phyloP scores from a whole-genome alignment of 2,888 invertebrate species.

The Geophilus truncorum region DNA sequence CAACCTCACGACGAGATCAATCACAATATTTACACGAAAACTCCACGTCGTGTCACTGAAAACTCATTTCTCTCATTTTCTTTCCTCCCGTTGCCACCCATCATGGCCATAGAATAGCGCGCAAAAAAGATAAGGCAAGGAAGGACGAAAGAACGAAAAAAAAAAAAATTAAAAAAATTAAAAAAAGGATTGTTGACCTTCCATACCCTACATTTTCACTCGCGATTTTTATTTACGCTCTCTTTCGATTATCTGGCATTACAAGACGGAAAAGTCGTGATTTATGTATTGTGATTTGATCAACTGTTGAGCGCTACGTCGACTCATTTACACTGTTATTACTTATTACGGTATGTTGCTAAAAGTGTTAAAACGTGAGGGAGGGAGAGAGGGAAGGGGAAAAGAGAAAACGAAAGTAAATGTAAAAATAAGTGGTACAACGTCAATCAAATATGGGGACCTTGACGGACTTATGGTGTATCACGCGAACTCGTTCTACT shows the following conservation, averaged over 20 bases:
- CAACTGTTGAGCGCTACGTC: too few species aligned
- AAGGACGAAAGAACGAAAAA: constrained; percentile 3
- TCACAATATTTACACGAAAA: not conserved
- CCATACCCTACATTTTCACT: not conserved
- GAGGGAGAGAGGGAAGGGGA: too few species aligned
- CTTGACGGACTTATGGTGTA: too few species aligned
- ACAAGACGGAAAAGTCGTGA: too few species aligned
- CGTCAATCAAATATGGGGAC: too few species aligned
- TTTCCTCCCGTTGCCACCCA: not conserved
- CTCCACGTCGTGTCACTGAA: not conserved
- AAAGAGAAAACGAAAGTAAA: too few species aligned
- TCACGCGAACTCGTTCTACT: not conserved
- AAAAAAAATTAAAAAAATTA: not conserved
- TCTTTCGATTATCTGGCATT: too few species aligned
- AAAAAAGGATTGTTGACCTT: not conserved
- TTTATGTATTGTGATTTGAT: too few species aligned
- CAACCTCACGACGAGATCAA: not conserved
- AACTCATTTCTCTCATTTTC: not conserved
- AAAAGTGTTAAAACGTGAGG: too few species aligned
- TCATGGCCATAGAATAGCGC: not conserved
- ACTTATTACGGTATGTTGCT: too few species aligned
- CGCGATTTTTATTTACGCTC: not conserved
- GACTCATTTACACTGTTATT: too few species aligned
- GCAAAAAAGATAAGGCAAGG: not conserved
- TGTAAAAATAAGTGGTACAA: too few species aligned